Conservation (phyloP, 2,113 vertebrate genomes). For the Scomber japonicus region DNA sequence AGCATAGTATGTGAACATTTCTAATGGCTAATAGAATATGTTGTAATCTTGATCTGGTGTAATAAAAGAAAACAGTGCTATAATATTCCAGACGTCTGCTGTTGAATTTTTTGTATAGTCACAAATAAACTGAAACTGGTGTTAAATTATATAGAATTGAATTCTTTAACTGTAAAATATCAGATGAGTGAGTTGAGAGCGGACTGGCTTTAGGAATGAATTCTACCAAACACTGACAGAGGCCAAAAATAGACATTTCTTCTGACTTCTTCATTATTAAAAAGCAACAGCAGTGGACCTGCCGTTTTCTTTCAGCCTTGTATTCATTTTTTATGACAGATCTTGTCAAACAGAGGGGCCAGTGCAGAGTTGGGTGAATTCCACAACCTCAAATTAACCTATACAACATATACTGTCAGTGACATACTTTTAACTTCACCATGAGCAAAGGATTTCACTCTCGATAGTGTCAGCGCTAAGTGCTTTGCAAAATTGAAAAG, state of each 20-base stretch:
- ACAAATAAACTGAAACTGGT: too few relatives aligned
- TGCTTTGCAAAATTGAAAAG: background rate
- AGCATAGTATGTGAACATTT: too few relatives aligned
- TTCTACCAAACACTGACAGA: background rate
- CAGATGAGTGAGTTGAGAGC: background rate
- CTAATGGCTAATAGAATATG: too few relatives aligned
- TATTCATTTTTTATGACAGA: constrained; percentile 3
- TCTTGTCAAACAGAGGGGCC: background rate
- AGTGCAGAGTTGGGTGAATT: background rate
- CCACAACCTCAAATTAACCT: background rate
- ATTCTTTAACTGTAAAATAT: background rate
- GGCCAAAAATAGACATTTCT: constrained; percentile 8
- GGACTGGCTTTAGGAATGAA: background rate
- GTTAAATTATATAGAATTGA: background rate
- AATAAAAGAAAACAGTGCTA: too few relatives aligned
- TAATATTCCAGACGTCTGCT: too few relatives aligned
- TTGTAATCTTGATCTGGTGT: too few relatives aligned
- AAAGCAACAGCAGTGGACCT: constrained; percentile 1
- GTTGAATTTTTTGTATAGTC: too few relatives aligned
- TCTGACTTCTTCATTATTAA: constrained; percentile 17
- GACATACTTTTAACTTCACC: background rate
- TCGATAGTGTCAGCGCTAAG: background rate
- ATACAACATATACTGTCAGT: background rate
- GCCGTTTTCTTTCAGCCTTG: background rate
- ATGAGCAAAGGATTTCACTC: background rate